phyloP scores from a whole-genome alignment of 2,888 invertebrate species.

The Lasioglossum oenotherae region DNA sequence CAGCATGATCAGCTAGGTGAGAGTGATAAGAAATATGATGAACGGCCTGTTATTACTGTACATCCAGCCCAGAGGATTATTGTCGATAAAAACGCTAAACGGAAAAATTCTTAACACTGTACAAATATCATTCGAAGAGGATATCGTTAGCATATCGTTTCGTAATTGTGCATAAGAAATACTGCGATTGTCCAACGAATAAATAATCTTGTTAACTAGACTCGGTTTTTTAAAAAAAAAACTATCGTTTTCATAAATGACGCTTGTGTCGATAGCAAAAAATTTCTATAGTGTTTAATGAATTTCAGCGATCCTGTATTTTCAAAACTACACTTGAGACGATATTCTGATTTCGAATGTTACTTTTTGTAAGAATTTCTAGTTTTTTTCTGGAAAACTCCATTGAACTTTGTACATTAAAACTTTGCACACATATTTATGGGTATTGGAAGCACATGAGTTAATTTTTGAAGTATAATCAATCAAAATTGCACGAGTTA shows the following conservation, averaged over 20 bases:
- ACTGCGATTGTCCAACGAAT: neutral
- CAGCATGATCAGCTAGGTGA: constrained; percentile 60
- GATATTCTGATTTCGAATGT: neutral
- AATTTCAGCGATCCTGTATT: neutral
- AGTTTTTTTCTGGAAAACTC: neutral
- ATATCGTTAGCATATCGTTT: neutral
- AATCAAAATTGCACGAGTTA: neutral
- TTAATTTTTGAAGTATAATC: no score
- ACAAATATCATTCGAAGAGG: constrained; percentile 15
- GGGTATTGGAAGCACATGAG: no score
- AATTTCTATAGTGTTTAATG: no score
- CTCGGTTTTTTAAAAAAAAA: neutral
- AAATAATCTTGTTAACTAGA: neutral
- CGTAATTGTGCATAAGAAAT: neutral
- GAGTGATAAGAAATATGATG: constrained; percentile 71
- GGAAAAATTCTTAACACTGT: constrained; percentile 12
- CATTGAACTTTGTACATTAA: neutral
- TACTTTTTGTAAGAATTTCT: neutral
- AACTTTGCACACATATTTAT: neutral
- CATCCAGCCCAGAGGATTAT: constrained; percentile 58
- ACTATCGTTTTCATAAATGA: neutral
- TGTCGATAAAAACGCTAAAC: constrained; percentile 46
- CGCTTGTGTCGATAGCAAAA: no score
- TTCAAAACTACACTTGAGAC: neutral
- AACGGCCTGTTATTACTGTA: constrained; percentile 64